Evolutionary conservation across 2,797 vertebrate genomes (phyloP).

Genomic region (Oreortyx pictus): DNA sequence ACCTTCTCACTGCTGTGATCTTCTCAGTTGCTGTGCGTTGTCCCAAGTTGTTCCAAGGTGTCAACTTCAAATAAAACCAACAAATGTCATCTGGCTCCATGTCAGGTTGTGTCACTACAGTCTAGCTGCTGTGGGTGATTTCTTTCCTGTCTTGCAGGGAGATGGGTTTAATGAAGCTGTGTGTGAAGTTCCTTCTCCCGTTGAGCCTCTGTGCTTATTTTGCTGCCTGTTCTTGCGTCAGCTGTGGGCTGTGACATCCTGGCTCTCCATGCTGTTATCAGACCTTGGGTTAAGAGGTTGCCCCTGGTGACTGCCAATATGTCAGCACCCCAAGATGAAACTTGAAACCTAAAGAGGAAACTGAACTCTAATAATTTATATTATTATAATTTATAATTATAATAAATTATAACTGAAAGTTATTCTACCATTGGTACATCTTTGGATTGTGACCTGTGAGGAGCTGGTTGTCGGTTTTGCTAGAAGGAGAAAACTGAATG

Average conservation of each 20-base stretch:
- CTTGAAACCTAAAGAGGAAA: neutral
- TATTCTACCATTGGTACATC: accelerated
- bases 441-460: neutral
- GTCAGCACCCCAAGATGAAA: neutral
- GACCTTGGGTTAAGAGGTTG: neutral
- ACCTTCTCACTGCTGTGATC: neutral
- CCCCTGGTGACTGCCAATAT: neutral
- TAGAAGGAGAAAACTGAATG: neutral
- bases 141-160: neutral
- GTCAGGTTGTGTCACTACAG: neutral
- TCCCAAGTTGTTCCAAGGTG: constrained; percentile 13
- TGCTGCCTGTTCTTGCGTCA: accelerated
- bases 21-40: neutral
- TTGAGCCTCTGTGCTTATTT: neutral
- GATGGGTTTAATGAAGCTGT: neutral
- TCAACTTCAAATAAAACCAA: constrained; percentile 15
- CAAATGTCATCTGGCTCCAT: neutral
- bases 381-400: no score
- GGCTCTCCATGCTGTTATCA: neutral
- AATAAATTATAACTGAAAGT: no score
- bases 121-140: neutral
- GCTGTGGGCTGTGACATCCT: neutral
- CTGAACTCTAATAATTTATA: no score
- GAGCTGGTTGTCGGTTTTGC: neutral
- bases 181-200: neutral